A percentile compares a stretch with the other conserved stretches of the same genome.
phyloP scores from a whole-genome alignment of 2,888 invertebrate genomes.

The Panopea generosa region DNA sequence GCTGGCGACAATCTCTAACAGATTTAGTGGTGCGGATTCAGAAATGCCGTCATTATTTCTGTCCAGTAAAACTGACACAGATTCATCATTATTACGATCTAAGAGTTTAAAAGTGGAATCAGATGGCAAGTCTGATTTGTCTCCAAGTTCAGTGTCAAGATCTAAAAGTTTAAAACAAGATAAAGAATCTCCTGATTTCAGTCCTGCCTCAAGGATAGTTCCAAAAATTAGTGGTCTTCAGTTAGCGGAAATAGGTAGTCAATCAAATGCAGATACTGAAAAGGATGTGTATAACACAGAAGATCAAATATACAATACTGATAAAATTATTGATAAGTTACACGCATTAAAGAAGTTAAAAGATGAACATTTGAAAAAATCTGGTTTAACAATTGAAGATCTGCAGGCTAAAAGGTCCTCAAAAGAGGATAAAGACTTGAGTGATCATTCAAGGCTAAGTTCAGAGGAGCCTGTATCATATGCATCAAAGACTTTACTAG shows the following conservation, averaged over 20 bases:
- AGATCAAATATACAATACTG: slow-evolving; percentile 34
- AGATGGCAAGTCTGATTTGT: slow-evolving; percentile 47
- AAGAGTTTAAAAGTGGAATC: slow-evolving; percentile 64
- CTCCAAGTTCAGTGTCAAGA: slow-evolving; percentile 46
- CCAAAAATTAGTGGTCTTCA: slow-evolving; percentile 53
- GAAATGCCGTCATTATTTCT: slow-evolving; percentile 66
- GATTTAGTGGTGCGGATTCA: slow-evolving; percentile 48
- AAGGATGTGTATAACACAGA: slow-evolving; percentile 13
- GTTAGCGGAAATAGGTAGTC: slow-evolving; percentile 50
- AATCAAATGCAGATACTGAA: not conserved
- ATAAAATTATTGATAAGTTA: slow-evolving; percentile 47
- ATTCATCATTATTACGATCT: slow-evolving; percentile 56
- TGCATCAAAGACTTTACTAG: slow-evolving; percentile 36
- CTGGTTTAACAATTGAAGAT: slow-evolving; percentile 22
- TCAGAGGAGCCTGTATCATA: slow-evolving; percentile 27
- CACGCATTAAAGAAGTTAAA: slow-evolving; percentile 48
- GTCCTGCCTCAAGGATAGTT: slow-evolving; percentile 8
- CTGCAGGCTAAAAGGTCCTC: slow-evolving; percentile 27
- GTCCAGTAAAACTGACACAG: slow-evolving; percentile 41
- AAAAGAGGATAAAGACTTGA: slow-evolving; percentile 14
- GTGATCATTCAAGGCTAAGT: slow-evolving; percentile 20
- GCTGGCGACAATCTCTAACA: slow-evolving; percentile 86
- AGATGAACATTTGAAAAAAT: slow-evolving; percentile 37
- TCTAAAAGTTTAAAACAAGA: slow-evolving; percentile 65
- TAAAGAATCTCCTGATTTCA: slow-evolving; percentile 14